Conservation (phyloP, 2,888 invertebrate genomes). For the Melolontha melolontha region DNA sequence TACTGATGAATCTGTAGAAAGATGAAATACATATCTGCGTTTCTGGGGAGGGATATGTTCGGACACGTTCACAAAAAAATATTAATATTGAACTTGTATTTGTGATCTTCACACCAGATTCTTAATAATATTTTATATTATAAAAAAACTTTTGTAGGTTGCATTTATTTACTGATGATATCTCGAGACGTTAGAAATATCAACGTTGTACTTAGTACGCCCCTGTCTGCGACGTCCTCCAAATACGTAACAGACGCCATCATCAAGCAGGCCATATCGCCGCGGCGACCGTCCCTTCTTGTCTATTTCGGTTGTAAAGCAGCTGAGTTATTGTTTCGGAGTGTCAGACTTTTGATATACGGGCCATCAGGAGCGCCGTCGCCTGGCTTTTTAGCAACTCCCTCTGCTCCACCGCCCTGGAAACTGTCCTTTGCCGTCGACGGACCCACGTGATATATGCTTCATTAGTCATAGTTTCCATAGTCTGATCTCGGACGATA, state of each 20-base stretch:
- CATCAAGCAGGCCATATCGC: conserved; percentile 43
- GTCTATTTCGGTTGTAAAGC: conserved; percentile 64
- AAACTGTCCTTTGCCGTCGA: conserved; percentile 51
- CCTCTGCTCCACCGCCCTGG: conserved; percentile 46
- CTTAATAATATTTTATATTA: too few relatives aligned
- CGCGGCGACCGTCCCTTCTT: conserved; percentile 55
- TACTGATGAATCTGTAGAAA: too few relatives aligned
- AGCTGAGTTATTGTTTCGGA: conserved; percentile 65
- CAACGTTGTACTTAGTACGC: conserved; percentile 30
- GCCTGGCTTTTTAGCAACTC: conserved; percentile 57
- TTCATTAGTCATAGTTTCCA: conserved; percentile 60
- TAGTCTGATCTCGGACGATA: conserved; percentile 44
- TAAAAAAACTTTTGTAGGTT: too few relatives aligned
- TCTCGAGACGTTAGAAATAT: not conserved
- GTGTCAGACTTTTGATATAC: conserved; percentile 65
- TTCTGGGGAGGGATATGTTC: too few relatives aligned
- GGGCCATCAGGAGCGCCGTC: conserved; percentile 61
- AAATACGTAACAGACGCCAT: conserved; percentile 42
- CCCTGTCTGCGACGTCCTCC: conserved; percentile 34
- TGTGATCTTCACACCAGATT: too few relatives aligned
- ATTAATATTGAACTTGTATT: too few relatives aligned
- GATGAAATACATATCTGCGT: too few relatives aligned
- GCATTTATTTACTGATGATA: conserved; percentile 16
- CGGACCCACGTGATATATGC: conserved; percentile 59
- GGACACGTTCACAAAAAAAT: too few relatives aligned